phyloP scores from a whole-genome alignment of 2,113 vertebrate genomes.

The Nothobranchius furzeri region DNA sequence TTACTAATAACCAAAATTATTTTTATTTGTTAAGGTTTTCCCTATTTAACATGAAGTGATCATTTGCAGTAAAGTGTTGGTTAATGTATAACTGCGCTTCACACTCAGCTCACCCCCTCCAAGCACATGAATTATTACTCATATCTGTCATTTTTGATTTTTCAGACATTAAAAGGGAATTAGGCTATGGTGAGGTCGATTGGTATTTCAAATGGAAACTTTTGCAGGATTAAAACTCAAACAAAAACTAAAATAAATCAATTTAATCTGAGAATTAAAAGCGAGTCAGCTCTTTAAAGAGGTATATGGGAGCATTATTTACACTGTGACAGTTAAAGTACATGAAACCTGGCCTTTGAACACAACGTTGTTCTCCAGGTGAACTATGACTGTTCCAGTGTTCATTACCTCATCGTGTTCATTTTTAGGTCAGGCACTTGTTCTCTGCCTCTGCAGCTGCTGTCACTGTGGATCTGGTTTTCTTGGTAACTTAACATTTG shows the following conservation, averaged over 20 bases:
- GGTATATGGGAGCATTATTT: neutral
- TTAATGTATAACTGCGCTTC: too few species aligned
- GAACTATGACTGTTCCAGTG: constrained; percentile 4
- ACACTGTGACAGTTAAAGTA: constrained; percentile 17
- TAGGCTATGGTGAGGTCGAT: too few species aligned
- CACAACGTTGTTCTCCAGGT: constrained; percentile 11
- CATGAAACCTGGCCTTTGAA: constrained; percentile 30
- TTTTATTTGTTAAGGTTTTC: too few species aligned
- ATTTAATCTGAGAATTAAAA: neutral
- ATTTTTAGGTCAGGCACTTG: constrained; percentile 19
- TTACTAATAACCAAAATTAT: too few species aligned
- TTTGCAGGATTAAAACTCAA: too few species aligned
- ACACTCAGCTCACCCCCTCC: too few species aligned
- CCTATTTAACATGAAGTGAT: too few species aligned
- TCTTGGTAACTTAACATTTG: constrained; percentile 17
- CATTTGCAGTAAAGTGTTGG: too few species aligned
- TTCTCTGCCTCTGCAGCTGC: constrained; percentile 8
- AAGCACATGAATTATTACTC: too few species aligned
- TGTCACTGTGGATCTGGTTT: constrained; percentile 9
- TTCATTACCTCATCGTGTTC: constrained; percentile 36
- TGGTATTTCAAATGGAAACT: too few species aligned
- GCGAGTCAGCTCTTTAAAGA: constrained; percentile 14
- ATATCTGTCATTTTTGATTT: too few species aligned
- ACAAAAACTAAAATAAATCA: neutral
- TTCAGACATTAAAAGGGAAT: too few species aligned